Evolutionary conservation across 1,140 invertebrate species (phyloP).

Genomic region (Drosophila funebris): DNA sequence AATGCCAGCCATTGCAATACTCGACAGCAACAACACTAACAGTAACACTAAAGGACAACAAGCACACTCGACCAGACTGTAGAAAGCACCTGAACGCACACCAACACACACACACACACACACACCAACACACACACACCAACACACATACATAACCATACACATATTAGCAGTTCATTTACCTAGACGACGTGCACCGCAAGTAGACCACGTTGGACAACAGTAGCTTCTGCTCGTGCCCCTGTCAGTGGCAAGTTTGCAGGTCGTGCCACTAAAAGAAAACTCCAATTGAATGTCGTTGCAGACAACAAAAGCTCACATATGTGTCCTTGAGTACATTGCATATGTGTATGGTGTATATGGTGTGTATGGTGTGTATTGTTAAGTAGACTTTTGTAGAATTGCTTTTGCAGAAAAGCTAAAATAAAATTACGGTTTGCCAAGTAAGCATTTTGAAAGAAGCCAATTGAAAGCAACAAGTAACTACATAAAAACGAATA

Average conservation of each 20-base stretch:
- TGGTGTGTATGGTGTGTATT: background rate
- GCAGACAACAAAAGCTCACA: conserved; percentile 23
- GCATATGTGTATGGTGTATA: background rate
- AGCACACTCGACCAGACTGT: conserved; percentile 46
- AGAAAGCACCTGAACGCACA: conserved; percentile 17
- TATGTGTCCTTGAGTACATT: conserved; percentile 12
- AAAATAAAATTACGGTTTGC: conserved; percentile 6
- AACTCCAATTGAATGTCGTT: conserved; percentile 55
- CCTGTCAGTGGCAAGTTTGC: conserved; percentile 15
- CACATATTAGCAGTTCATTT: conserved; percentile 68
- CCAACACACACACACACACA: background rate
- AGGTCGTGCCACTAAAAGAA: conserved; percentile 57
- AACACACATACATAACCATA: conserved; percentile 12
- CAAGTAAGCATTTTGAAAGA: conserved; percentile 18
- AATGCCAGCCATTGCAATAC: conserved; percentile 34
- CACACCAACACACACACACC: conserved; percentile 1
- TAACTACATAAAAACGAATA: too few relatives aligned
- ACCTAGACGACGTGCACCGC: conserved; percentile 63
- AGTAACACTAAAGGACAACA: conserved; percentile 59
- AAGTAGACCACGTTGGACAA: conserved; percentile 42
- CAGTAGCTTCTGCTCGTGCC: background rate
- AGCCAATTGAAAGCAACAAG: conserved; percentile 24
- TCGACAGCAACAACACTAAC: conserved; percentile 50
- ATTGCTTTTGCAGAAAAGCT: conserved; percentile 19
- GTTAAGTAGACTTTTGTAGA: background rate